Evolutionary conservation across 2,797 vertebrate species (phyloP).

Genomic region (Nyctalus aviator): DNA sequence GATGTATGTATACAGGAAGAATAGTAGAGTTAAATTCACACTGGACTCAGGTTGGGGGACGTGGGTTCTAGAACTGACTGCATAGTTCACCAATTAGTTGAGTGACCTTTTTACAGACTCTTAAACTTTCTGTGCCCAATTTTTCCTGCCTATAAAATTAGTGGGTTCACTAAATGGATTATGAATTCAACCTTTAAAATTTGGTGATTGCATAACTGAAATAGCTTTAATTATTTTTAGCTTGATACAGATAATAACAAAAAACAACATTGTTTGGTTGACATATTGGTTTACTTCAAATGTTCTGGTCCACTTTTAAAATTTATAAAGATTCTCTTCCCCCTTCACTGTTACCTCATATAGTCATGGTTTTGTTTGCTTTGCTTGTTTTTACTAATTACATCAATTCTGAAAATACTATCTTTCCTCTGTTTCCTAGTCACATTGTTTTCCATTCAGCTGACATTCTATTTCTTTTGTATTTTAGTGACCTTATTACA

Average conservation of each 20-base stretch:
- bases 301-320: background rate
- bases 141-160: slow-evolving; percentile 42
- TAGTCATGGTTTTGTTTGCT: background rate
- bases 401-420: background rate
- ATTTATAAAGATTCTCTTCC: background rate
- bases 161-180: background rate
- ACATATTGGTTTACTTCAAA: background rate
- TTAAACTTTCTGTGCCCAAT: background rate
- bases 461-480: background rate
- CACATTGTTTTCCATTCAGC: background rate
- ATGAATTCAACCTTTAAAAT: slow-evolving; percentile 12
- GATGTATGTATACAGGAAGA: background rate
- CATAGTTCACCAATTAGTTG: background rate
- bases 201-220: background rate
- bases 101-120: background rate
- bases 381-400: background rate
- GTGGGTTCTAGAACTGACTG: background rate
- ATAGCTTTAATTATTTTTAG: background rate
- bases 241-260: background rate
- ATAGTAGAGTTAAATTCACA: background rate
- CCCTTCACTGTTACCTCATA: background rate
- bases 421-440: background rate
- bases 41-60: background rate
- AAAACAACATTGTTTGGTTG: background rate
- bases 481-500: background rate